Evolutionary conservation across 2,113 vertebrate genomes (phyloP), one percentile per base, ranked within the genome.

Genomic region (Cathartes aura): DNA sequence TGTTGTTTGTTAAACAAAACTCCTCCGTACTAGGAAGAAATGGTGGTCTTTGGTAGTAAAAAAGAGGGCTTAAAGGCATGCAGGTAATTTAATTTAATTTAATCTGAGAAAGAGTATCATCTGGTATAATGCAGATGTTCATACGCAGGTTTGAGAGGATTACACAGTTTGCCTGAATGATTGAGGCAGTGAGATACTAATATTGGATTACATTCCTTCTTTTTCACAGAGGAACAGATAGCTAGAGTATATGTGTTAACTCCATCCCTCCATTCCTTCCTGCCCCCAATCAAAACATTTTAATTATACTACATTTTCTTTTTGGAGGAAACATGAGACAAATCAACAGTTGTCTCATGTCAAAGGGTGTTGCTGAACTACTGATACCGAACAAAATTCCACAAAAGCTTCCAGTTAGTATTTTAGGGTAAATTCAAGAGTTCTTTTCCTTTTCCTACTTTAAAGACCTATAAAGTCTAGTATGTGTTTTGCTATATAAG

Each of bases 61-160:
- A 45, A 56, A 60, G 7, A 21, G 34, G n/a, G 6, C 13, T 92
- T 95, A 90, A 79, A 80, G 70, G 59, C 53, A 87, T 76, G 89
- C 93, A 75, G 36, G 68, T 92, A 84, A 87, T 96, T 95, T 97
- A 50, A 64, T 96, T 94, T 95, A 90, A 72, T 94, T 89, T 92
- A 92, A 87, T 87, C 70, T 95, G 38, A 93, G 58, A 11, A 84
- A n/a, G 70, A 85, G 15, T 75, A 72, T 62, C 40, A 68, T 53
- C 48, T 87, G 53, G 72, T 93, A 40, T 87, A 90, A 92, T 82
- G 90, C 95, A 71, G 79, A 88, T 43, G 45, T 43, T 83, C 58
- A 45, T 52, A 32, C 30, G 59, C 43, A 88, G 50, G 48, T 93
- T 94, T 87, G 68, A 83, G 74, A 95, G 76, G 82, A 90, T 97